Evolutionary conservation across 2,888 invertebrate genomes (phyloP), one percentile per base, ranked within the genome.

Genomic region (Galerucella nymphaeae): DNA sequence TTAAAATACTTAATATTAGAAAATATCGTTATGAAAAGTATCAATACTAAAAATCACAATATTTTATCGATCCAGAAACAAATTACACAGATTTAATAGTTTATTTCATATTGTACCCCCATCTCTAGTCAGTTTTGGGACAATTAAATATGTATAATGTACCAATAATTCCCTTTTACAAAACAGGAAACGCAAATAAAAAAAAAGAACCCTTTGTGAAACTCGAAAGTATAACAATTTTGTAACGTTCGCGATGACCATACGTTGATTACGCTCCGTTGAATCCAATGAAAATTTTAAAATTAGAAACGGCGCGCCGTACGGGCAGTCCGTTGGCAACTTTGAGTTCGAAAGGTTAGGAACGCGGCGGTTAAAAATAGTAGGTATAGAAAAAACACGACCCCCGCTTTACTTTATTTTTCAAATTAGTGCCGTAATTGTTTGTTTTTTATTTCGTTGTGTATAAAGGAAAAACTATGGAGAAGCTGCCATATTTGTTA

Each of bases 251-350:
- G 59, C 75, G 71, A 68, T 79, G 78, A 77, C 80, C 80, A 80
- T 76, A 78, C 77, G 75, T 69, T 66, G 75, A 73, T 74, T 74
- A 79, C 77, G 80, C 78, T 78, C 74, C 76, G 78, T 76, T 80
- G 74, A 77, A 74, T 76, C 75, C 75, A 69, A 76, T 42, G 42
- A 13, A 42, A 77, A 76, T 72, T 80, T 79, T 79, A 79, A 80
- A 80, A 80, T 70, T 80, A 80, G 80, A 78, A 71, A 30, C 23
- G 66, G 66, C 62, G 55, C 45, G 70, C 72, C 76, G 61, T 65
- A 20, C 42, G 73, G 67, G 70, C 78, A 79, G 80, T 80, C 77
- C 75, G 75, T 71, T 70, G 77, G 77, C 75, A 79, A 79, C 78
- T 79, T 78, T 76, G 76, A 70, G 66, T 72, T 64, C 73, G 78